Base-by-base conservation (phyloP, 2,888 invertebrate species). In the Psylliodes chrysocephalus region DNA sequence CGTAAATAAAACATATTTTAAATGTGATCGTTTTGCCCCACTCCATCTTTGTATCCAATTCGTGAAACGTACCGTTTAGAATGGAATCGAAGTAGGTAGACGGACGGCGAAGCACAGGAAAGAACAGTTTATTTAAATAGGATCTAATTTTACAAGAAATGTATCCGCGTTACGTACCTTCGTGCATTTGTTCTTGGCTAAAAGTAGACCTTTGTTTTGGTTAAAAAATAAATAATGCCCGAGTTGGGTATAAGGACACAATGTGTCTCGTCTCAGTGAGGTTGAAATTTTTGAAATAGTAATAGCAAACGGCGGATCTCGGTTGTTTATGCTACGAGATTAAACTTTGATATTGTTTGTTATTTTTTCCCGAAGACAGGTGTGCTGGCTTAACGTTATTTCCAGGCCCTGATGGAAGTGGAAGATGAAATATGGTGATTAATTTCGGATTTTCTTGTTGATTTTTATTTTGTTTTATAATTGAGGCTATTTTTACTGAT, bases 221-320 rank as follows among this genome's bases (percentile, higher is more conserved):
- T 74, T 75, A 75, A 75, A 75, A 77, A 78, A 77, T 76, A 77
- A 78, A 76, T 75, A 77, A 40, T 51, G 63, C 67, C 65, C 71
- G 67, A 61, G 64, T 68, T 64, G 66, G 71, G 69, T 69, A 70
- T 65, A 70, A 67, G 71, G 75, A 77, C 75, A 72, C 55, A 60
- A 42, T 64, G 64, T 51, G 44, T 44, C 28, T 30, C 51, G 51
- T 60, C 42, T 60, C 55, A 52, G 10, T 28, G 38, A 56, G 25
- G 56, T 55, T 57, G 44, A 52, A 56, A 63, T 63, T 63, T 55
- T 57, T 38, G 15, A 57, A 57, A 57, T 57, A 57, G 46, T 28
- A 64, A 64, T 40, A 59, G 60, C 61, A 59, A 64, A 63, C 52
- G 63, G 60, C 69, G 65, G 69, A 69, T 66, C 65, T 60, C n/a